Base-by-base conservation (phyloP, 2,113 vertebrate species). In the Percina caprodes region DNA sequence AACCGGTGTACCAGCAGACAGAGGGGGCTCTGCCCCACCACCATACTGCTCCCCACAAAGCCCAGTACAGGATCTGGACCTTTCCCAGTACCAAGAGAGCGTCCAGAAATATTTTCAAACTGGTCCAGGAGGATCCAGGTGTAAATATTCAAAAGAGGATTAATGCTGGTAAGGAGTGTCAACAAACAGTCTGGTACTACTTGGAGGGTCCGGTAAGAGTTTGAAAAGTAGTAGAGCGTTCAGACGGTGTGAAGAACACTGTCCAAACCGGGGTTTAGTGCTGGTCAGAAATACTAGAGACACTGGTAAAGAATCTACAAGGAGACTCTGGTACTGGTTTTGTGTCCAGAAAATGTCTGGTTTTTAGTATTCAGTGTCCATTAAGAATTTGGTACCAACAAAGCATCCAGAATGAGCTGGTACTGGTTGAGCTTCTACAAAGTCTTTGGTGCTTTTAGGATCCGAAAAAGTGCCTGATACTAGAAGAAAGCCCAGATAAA, bases 11-110 rank as follows among this genome's bases (percentile, higher is more conserved):
- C 54, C 78, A 91, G 84, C 69, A 90, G 71, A 67, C 13, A 42
- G 45, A 82, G 1, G 13, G 80, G 66, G 1, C 59, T 80, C 72
- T 66, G 85, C 24, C 83, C 89, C 1, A 60, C 55, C 75, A 92
- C 89, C 92, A 92, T 92, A 14, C 69, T 83, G 89, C 68, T 74
- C 72, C 52, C 30, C 12, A 46, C 71, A 33, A 35, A 69, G 18
- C 23, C 65, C 56, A 26, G 62, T 14, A 13, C 46, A 12, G 14
- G 59, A 49, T 42, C 68, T 8, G 58, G 51, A 58, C 42, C 48
- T 21, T 15, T 12, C 13, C 72, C 65, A 39, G 77, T 0, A 46
- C 23, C 23, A 5, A 59, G 15, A 73, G 24, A 72, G 51, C 0
- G 2, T 24, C 62, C 18, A 30, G 35, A 16, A 48, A 35, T 19